A percentile compares a stretch with the other conserved stretches of the same genome.
phyloP scores from a whole-genome alignment of 2,888 invertebrate genomes.

The Pyralis farinalis region DNA sequence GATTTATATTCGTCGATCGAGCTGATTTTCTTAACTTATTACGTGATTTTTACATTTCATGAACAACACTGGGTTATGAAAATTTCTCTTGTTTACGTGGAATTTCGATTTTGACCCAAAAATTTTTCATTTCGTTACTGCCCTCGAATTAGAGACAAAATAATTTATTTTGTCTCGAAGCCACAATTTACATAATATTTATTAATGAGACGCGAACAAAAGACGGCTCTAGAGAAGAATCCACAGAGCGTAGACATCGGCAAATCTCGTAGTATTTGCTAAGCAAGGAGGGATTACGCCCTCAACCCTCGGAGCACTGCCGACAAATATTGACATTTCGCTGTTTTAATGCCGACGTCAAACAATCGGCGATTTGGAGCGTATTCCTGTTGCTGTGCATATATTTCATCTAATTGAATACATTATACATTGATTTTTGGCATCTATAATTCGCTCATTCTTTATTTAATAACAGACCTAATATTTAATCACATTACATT shows the following conservation, averaged over 20 bases:
- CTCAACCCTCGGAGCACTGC: constrained; percentile 47
- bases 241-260: constrained; percentile 44
- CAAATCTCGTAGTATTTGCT: constrained; percentile 61
- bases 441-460: too few species aligned
- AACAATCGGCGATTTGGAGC: constrained; percentile 71
- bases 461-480: too few species aligned
- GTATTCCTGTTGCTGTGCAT: constrained; percentile 26
- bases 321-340: constrained; percentile 76
- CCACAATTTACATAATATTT: constrained; percentile 31
- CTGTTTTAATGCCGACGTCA: constrained; percentile 79
- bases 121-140: not conserved
- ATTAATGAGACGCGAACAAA: constrained; percentile 56
- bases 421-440: too few species aligned
- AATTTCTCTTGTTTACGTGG: too few species aligned
- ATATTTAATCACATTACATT: too few species aligned
- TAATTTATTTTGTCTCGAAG: constrained; percentile 14
- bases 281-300: constrained; percentile 59
- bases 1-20: too few species aligned
- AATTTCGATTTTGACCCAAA: too few species aligned
- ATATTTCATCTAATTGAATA: constrained; percentile 15
- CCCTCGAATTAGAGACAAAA: constrained; percentile 5
- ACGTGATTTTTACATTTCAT: too few species aligned
- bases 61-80: too few species aligned
- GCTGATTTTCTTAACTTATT: too few species aligned
- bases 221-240: constrained; percentile 26